phyloP scores from a whole-genome alignment of 2,797 vertebrate species.

The Trematomus bernacchii region DNA sequence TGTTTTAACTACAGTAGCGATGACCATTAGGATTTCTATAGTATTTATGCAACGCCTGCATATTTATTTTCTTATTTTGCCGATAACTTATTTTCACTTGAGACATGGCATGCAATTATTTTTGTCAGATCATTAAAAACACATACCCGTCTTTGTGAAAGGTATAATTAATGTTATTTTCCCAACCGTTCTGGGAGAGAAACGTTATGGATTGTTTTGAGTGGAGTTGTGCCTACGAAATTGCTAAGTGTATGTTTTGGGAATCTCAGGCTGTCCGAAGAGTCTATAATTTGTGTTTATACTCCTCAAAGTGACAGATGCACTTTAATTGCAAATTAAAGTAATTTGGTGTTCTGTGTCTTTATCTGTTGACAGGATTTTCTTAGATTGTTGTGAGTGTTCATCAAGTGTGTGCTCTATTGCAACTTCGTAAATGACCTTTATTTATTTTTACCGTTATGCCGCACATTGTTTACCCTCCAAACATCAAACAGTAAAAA shows the following conservation, averaged over 20 bases:
- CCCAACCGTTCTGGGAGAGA: slow-evolving; percentile 10
- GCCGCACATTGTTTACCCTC: neutral
- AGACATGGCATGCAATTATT: slow-evolving; percentile 22
- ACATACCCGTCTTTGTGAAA: slow-evolving; percentile 15
- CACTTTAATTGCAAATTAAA: slow-evolving; percentile 37
- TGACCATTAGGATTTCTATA: neutral
- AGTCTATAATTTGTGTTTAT: slow-evolving; percentile 40
- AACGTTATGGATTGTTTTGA: slow-evolving; percentile 22
- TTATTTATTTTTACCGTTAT: slow-evolving; percentile 3
- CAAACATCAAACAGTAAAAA: neutral
- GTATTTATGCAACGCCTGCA: slow-evolving; percentile 4
- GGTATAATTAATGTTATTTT: slow-evolving; percentile 28
- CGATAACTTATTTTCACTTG: slow-evolving; percentile 15
- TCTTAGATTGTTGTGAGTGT: slow-evolving; percentile 14
- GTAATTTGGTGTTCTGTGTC: slow-evolving; percentile 9
- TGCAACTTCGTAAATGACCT: neutral
- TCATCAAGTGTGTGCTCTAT: neutral
- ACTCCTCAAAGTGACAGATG: slow-evolving; percentile 28
- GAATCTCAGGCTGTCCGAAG: slow-evolving; percentile 25
- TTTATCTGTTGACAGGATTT: slow-evolving; percentile 20
- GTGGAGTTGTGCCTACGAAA: slow-evolving; percentile 12
- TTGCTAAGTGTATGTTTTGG: slow-evolving; percentile 26
- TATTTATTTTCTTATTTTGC: slow-evolving; percentile 10
- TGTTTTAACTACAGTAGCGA: neutral
- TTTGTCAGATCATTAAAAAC: slow-evolving; percentile 38